Evolutionary conservation across 2,888 invertebrate species (phyloP), one percentile per base, ranked within the genome.

Genomic region (Drosophila pseudotakahashii): DNA sequence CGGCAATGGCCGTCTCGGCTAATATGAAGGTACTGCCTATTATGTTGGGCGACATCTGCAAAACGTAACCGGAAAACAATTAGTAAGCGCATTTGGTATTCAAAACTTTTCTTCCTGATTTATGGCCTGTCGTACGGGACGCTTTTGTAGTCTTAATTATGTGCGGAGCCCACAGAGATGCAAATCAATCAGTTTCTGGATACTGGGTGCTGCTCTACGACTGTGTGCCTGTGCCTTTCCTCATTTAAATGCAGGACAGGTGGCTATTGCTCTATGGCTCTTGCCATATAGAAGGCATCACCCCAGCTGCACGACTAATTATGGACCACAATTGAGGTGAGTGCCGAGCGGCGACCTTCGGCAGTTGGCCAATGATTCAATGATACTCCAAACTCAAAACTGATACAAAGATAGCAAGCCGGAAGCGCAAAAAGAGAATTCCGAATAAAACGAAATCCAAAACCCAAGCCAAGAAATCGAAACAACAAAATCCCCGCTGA

Each of bases 41-140:
- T 60, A 94, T 90, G 89, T 94, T 94, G 53, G 94, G 94, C 72
- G 94, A 93, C 95, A 95, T 95, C 81, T 91, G 77, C 51, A 89
- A 78, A 37, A 6, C 32, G 34, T 14, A 42, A 41, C 30, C 59
- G 48, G 47, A 69, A 54, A 36, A 23, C 6, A 19, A 30, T 42
- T 39, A 14, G 48, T 34, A 14, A 19, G 2, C 16, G 14, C 26
- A 69, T 53, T 53, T 61, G 53, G 48, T 76, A 75, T 69, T 61
- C 67, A 53, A 55, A 32, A 67, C 62, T 52, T 51, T 44, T 73
- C 73, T 82, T 82, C 81, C 81, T 82, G 80, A 82, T 86, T 82
- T 63, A 82, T 82, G 73, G 76, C 69, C 76, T 82, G 81, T 79
- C 82, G 45, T 14, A 61, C 13, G 51, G 36, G 26, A 47, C 50